phyloP scores from a whole-genome alignment of 2,888 invertebrate genomes.

The Sphaerophoria taeniata region DNA sequence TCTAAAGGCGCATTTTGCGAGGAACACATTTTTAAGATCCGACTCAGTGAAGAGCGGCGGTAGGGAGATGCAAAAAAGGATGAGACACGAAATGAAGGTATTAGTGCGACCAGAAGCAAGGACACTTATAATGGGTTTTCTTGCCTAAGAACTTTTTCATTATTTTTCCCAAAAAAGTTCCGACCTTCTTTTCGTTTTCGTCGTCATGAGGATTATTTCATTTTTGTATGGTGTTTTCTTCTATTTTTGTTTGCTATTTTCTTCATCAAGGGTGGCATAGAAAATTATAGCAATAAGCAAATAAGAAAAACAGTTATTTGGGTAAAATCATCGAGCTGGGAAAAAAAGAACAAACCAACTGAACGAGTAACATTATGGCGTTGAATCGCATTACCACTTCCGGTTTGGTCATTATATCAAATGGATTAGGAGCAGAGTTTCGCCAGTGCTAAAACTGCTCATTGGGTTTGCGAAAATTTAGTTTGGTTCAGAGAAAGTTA shows the following conservation, averaged over 20 bases:
- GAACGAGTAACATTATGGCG: constrained; percentile 13
- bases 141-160: constrained; percentile 58
- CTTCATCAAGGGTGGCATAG: too few relatives aligned
- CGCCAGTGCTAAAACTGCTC: not conserved
- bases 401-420: constrained; percentile 14
- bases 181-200: constrained; percentile 8
- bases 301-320: constrained; percentile 41
- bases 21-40: constrained; percentile 1
- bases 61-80: too few relatives aligned
- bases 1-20: constrained; percentile 39
- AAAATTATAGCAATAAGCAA: constrained; percentile 45
- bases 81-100: too few relatives aligned
- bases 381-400: constrained; percentile 19
- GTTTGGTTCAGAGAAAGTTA: not conserved
- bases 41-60: not conserved
- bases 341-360: not conserved
- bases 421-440: constrained; percentile 22
- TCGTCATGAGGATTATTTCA: constrained; percentile 28
- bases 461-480: not conserved
- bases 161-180: constrained; percentile 21
- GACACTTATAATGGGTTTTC: constrained; percentile 65
- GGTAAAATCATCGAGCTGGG: constrained; percentile 33
- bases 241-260: too few relatives aligned
- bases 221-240: not conserved
- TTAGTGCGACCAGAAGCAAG: constrained; percentile 59